Conservation (phyloP, 1,140 invertebrate genomes). For the Drosophila santomea region DNA sequence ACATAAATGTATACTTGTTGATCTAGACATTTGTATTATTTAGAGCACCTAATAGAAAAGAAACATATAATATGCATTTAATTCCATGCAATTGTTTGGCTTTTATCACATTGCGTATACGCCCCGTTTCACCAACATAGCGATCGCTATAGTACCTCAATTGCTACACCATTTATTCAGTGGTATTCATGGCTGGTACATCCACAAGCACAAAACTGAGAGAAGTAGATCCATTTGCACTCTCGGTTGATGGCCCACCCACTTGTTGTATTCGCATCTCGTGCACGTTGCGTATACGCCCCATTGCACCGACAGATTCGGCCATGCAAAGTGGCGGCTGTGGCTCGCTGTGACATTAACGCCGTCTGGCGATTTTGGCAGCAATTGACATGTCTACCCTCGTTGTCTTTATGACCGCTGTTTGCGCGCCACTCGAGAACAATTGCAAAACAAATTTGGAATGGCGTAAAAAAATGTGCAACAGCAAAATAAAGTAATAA, state of each 20-base stretch:
- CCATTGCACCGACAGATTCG: conserved; percentile 25
- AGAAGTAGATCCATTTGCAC: background rate
- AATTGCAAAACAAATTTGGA: conserved; percentile 55
- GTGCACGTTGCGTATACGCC: conserved; percentile 37
- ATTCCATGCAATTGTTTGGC: background rate
- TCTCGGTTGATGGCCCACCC: background rate
- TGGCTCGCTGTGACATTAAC: conserved; percentile 8
- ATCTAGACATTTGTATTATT: too few relatives aligned
- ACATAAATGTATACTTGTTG: too few relatives aligned
- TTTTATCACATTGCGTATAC: conserved; percentile 3
- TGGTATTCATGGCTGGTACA: background rate
- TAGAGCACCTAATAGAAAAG: too few relatives aligned
- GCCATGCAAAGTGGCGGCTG: conserved; percentile 7
- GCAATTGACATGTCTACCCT: conserved; percentile 20
- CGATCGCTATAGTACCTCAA: too few relatives aligned
- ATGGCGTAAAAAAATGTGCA: conserved; percentile 16
- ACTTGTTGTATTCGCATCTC: background rate
- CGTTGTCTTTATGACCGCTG: background rate
- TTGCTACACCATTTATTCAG: background rate
- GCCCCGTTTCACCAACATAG: background rate
- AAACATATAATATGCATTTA: too few relatives aligned
- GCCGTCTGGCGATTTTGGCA: conserved; percentile 36
- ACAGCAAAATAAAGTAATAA: conserved; percentile 13
- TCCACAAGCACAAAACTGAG: background rate
- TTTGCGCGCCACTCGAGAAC: conserved; percentile 42